Percentiles rank a stretch among this genome's conserved stretches.
Evolutionary conservation across 2,113 vertebrate genomes (phyloP).

Genomic region (Mustela nigripes): DNA sequence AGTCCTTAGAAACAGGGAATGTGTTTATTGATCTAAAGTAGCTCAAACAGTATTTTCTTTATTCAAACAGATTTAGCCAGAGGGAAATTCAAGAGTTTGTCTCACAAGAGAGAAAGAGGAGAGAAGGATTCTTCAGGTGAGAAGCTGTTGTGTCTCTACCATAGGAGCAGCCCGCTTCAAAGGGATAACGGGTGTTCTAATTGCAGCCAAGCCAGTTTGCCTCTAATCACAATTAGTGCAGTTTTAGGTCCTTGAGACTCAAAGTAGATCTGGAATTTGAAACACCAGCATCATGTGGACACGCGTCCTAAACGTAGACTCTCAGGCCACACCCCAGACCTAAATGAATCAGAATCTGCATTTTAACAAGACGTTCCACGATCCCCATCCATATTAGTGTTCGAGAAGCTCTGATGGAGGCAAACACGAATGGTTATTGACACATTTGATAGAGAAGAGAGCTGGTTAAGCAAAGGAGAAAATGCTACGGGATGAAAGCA

Average conservation of each 20-base stretch:
- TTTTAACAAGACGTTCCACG: slow-evolving; percentile 36
- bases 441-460: slow-evolving; percentile 12
- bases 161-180: neutral
- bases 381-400: slow-evolving; percentile 1
- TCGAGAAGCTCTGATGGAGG: slow-evolving; percentile 33
- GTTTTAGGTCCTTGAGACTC: slow-evolving; percentile 8
- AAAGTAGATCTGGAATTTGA: neutral
- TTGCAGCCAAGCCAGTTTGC: slow-evolving; percentile 2
- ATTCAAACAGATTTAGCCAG: slow-evolving; percentile 51
- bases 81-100: slow-evolving; percentile 48
- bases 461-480: slow-evolving; percentile 53
- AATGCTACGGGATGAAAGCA: slow-evolving; percentile 21
- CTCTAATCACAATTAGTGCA: neutral
- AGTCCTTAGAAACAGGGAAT: slow-evolving; percentile 66
- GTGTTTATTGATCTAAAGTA: slow-evolving; percentile 62
- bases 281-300: slow-evolving; percentile 42
- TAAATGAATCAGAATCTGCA: slow-evolving; percentile 13
- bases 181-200: neutral
- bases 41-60: slow-evolving; percentile 57
- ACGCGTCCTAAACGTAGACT: slow-evolving; percentile 13
- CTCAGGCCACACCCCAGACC: neutral
- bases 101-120: neutral
- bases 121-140: neutral
- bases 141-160: slow-evolving; percentile 8
- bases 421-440: slow-evolving; percentile 5